A percentile compares a stretch with the other conserved stretches of the same genome.
These are phyloP conservation scores for Gadus macrocephalus DNA, from an alignment of 2,113 vertebrate species.

Conservation along the genomic window DNA sequence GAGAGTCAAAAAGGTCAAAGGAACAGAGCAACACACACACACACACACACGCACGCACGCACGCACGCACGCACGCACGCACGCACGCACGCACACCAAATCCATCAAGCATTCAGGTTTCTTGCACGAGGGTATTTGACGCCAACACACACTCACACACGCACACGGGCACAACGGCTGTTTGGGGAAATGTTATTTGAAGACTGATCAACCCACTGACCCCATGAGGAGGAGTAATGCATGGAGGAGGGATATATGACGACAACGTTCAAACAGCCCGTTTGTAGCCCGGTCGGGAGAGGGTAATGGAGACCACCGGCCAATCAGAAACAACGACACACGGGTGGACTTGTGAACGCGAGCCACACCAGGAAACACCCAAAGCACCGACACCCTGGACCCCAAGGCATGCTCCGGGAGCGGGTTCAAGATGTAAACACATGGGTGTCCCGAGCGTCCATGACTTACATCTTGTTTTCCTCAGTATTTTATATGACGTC, in stretches of 20 bases:
- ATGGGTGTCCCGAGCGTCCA: constrained; percentile 5
- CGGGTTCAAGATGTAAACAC: constrained; percentile 51
- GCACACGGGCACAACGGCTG: constrained; percentile 15
- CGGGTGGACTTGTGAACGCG: constrained; percentile 36
- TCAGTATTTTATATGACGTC: constrained; percentile 11
- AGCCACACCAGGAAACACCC: constrained; percentile 20
- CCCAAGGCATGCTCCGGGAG: constrained; percentile 44
- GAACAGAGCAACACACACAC: neutral
- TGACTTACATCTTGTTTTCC: neutral
- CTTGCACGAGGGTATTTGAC: neutral
- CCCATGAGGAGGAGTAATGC: constrained; percentile 27
- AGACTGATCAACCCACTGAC: constrained; percentile 36
- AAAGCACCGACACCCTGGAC: constrained; percentile 41
- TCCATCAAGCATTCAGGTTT: neutral
- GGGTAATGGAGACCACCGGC: constrained; percentile 17
- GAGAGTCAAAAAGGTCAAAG: neutral
- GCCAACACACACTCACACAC: constrained; percentile 8
- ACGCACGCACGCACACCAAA: neutral
- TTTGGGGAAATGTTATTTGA: constrained; percentile 50
- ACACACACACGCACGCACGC: constrained; percentile 29
- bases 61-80: constrained; percentile 27
- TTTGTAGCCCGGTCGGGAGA: constrained; percentile 41
- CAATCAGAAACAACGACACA: constrained; percentile 36
- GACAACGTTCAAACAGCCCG: constrained; percentile 37
- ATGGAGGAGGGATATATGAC: constrained; percentile 39